Evolutionary conservation across 2,113 vertebrate genomes (phyloP).

Genomic region (Salvelinus sp.): DNA sequence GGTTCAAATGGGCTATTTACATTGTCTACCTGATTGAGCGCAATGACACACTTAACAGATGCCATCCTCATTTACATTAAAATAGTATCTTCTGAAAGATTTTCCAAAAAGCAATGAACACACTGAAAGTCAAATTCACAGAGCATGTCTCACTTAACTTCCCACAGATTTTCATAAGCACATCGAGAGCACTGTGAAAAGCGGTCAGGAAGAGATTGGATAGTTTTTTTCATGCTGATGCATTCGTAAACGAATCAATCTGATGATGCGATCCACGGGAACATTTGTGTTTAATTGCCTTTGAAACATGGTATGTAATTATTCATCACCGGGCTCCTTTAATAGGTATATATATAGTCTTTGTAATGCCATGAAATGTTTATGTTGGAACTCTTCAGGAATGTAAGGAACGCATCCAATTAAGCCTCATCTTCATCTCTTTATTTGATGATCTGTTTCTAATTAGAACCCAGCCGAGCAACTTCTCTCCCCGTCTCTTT

Average conservation of each 20-base stretch:
- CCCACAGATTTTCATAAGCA: too few species aligned
- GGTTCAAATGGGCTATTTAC: too few species aligned
- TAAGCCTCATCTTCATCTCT: constrained; percentile 42
- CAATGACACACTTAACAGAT: too few species aligned
- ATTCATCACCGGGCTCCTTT: constrained; percentile 29
- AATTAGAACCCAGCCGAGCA: constrained; percentile 36
- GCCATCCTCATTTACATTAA: too few species aligned
- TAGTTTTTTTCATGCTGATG: neutral
- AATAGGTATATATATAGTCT: constrained; percentile 30
- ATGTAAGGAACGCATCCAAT: constrained; percentile 27
- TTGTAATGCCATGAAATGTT: constrained; percentile 40
- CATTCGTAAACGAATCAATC: constrained; percentile 20
- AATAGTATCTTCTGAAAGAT: too few species aligned
- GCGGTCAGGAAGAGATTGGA: neutral
- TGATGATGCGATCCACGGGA: constrained; percentile 20
- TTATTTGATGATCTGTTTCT: constrained; percentile 43
- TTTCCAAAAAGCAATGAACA: too few species aligned
- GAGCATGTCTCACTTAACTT: too few species aligned
- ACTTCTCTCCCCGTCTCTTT: constrained; percentile 12
- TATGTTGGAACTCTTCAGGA: constrained; percentile 28
- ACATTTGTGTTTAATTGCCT: constrained; percentile 40
- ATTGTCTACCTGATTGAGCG: too few species aligned
- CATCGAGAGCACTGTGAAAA: too few species aligned
- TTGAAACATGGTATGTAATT: constrained; percentile 32
- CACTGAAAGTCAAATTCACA: too few species aligned